Evolutionary conservation across 2,797 vertebrate species (phyloP).

Genomic region (Staurois parvus): DNA sequence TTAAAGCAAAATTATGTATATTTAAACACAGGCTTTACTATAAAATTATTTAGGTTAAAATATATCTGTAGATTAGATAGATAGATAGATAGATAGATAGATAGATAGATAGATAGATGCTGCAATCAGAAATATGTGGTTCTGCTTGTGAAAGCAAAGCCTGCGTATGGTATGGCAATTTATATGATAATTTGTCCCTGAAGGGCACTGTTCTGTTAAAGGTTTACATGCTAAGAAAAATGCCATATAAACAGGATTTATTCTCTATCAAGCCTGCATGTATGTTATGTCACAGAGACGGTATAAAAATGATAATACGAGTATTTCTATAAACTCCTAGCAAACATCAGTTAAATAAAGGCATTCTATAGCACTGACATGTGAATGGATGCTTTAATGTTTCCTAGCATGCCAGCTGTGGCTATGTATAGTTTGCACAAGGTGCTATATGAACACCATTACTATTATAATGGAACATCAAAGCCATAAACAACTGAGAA

Average conservation of each 20-base stretch:
- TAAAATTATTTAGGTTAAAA: no score
- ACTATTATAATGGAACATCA: constrained; percentile 43
- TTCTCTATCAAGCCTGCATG: background rate
- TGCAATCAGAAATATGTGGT: background rate
- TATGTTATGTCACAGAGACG: background rate
- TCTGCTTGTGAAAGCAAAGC: background rate
- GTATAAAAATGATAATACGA: background rate
- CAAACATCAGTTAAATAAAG: background rate
- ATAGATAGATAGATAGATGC: background rate
- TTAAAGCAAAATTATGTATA: no score
- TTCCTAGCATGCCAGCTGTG: background rate
- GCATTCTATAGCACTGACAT: background rate
- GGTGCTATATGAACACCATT: background rate
- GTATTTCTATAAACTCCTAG: background rate
- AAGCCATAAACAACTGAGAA: constrained; percentile 28
- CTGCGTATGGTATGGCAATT: background rate
- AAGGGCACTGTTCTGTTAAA: background rate
- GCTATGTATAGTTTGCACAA: background rate
- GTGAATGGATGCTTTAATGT: background rate
- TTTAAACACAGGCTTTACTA: no score
- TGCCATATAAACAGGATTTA: background rate
- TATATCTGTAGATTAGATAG: background rate
- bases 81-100: no score
- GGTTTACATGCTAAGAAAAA: constrained; percentile 1
- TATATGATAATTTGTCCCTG: constrained; percentile 8